These are phyloP conservation scores for Psittacus erithacus DNA, from an alignment of 2,113 vertebrate genomes.

Conservation along the genomic window DNA sequence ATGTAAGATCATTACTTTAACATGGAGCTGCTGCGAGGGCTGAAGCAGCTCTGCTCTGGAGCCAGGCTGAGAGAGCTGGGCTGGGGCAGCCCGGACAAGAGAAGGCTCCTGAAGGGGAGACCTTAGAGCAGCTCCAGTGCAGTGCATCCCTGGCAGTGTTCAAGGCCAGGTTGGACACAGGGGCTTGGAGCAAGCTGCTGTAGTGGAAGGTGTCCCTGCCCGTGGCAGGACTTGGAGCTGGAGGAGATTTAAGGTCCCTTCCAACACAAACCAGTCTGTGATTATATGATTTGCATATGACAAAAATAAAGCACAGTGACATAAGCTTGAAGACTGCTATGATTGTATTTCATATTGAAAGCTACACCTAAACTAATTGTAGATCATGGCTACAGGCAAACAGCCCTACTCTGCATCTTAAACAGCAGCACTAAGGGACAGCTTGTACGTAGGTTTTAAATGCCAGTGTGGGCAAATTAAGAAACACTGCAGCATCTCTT, in stretches of 20 bases:
- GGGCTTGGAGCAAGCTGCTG: too few species aligned
- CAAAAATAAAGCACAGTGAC: not conserved
- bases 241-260: not conserved
- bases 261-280: not conserved
- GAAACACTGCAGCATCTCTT: rapidly evolving
- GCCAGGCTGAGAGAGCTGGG: not conserved
- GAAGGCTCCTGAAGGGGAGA: too few species aligned
- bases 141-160: too few species aligned
- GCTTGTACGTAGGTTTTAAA: not conserved
- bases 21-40: not conserved
- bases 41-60: not conserved
- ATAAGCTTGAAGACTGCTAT: not conserved
- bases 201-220: not conserved
- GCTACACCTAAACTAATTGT: not conserved
- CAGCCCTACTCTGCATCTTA: not conserved
- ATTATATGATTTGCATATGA: not conserved
- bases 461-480: not conserved
- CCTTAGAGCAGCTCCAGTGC: too few species aligned
- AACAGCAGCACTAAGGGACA: not conserved
- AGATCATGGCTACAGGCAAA: not conserved
- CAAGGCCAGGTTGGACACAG: too few species aligned
- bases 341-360: not conserved
- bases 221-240: not conserved
- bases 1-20: not conserved
- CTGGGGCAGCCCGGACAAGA: not conserved